Evolutionary conservation across 2,797 vertebrate species (phyloP).

Genomic region (Hybognathus amarus): DNA sequence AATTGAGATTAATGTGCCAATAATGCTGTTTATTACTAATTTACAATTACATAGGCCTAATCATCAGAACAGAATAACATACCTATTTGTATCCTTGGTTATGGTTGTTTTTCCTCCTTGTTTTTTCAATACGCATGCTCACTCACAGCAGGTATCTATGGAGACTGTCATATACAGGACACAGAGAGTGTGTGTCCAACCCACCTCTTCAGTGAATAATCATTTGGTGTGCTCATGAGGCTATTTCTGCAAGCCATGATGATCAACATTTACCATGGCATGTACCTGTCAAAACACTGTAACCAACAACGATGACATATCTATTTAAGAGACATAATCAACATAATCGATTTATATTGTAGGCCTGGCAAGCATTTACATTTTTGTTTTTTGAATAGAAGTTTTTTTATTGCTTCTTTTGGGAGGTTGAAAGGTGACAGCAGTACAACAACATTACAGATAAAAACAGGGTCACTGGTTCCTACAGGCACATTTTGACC

Average conservation of each 20-base stretch:
- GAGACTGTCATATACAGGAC: constrained; percentile 70
- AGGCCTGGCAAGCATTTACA: not conserved
- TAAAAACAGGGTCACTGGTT: too few species aligned
- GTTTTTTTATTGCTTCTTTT: too few species aligned
- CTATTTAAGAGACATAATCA: not conserved
- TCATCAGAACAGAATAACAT: not conserved
- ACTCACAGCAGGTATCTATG: constrained; percentile 68
- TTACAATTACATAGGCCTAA: not conserved
- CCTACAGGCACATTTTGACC: too few species aligned
- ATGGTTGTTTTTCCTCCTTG: not conserved
- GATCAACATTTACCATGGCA: constrained; percentile 5
- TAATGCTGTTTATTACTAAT: not conserved
- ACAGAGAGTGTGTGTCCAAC: constrained; percentile 51
- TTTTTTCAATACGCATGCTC: constrained; percentile 25
- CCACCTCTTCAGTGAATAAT: constrained; percentile 62
- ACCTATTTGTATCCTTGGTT: constrained; percentile 23
- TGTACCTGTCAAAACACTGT: constrained; percentile 4
- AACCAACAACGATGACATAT: not conserved
- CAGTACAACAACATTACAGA: too few species aligned
- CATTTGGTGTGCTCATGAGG: constrained; percentile 63
- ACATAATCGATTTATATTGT: not conserved
- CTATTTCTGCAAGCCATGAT: constrained; percentile 25
- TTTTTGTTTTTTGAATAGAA: not conserved
- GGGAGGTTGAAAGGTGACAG: too few species aligned
- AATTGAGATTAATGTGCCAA: not conserved